Base-by-base conservation (phyloP, 2,113 vertebrate genomes). In the Neoarius graeffei region DNA sequence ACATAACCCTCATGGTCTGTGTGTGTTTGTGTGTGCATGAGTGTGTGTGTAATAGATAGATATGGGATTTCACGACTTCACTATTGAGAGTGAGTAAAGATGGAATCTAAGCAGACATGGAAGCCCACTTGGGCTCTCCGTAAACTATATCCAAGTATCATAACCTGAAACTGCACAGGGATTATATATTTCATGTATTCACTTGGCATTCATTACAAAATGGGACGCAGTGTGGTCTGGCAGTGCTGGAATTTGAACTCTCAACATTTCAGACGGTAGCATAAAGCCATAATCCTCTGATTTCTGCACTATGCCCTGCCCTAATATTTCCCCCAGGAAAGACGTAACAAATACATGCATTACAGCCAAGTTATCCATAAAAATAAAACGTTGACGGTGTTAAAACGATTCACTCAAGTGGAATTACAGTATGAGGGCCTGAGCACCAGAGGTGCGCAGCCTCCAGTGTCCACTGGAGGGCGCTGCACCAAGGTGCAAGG, bases 81-180 rank as follows among this genome's bases (percentile, higher is more conserved):
- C 54, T 35, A 73, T 85, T 27, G 19, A 59, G 20, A 74, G 84
- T 67, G 20, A 74, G 84, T 67, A 67, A 27, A 52, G 5, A n/a
- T 74, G 19, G 56, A 81, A 19, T 27, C n/a, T 15, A 80, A 56
- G 81, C 60, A 64, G 60, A 42, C 23, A 64, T 66, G 57, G 62
- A 52, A 84, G 25, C 42, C 13, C 76, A 25, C 27, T 74, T 69
- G 85, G 52, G 54, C 59, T 80, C 83, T 57, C 57, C 62, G 71
- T 89, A 82, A 91, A 81, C 88, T 25, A 90, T 48, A 62, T 23
- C 8, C 10, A 56, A 71, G 56, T 79, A 76, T 60, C 81, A 74
- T 1, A 4, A 71, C 48, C 27, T 76, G 50, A 89, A 83, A 88
- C 62, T 87, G 52, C 84, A 86, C 25, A 42, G 69, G 54, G 77